phyloP scores from a whole-genome alignment of 2,888 invertebrate species.

The Prosapia bicincta region DNA sequence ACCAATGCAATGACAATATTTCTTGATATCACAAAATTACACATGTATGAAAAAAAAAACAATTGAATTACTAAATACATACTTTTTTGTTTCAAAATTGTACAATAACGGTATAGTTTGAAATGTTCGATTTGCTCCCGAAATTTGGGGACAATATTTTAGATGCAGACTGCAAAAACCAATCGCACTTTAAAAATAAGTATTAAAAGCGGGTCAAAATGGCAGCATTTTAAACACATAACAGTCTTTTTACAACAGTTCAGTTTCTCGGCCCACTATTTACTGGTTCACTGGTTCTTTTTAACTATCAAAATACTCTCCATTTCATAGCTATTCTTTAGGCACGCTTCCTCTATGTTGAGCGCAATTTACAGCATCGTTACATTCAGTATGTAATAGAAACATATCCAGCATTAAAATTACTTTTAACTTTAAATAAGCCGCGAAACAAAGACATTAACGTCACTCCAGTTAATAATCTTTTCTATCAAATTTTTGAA shows the following conservation, averaged over 20 bases:
- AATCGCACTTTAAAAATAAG: neutral
- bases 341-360: neutral
- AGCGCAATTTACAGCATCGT: neutral
- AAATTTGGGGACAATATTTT: neutral
- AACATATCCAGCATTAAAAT: no score
- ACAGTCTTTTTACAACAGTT: neutral
- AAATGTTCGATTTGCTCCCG: neutral
- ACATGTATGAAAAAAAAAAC: neutral
- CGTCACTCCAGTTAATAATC: no score
- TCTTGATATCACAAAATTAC: neutral
- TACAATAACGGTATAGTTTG: neutral
- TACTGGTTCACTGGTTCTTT: no score
- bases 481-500: no score
- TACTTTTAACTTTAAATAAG: no score
- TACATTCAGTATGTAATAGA: neutral
- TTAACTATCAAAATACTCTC: neutral
- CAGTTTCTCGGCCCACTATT: neutral
- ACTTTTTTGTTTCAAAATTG: neutral
- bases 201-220: neutral
- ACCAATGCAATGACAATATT: neutral
- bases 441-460: no score
- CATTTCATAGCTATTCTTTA: neutral
- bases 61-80: neutral
- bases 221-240: neutral
- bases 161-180: neutral